Evolutionary conservation across 2,797 vertebrate genomes (phyloP), one percentile per base, ranked within the genome.

Genomic region (Pelobates cultripes): DNA sequence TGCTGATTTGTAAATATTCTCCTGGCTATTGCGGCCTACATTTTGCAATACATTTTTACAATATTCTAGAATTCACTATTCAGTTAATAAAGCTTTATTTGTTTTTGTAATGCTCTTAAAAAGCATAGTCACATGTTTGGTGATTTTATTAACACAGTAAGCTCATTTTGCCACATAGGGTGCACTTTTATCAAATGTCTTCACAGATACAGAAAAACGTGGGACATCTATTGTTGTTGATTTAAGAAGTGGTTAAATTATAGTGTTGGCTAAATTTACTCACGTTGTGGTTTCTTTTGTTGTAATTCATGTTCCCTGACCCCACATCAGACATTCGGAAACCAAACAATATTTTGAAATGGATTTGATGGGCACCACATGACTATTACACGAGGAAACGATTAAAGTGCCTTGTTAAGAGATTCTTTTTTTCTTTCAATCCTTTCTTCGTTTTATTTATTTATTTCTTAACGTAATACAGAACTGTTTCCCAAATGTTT

Each of bases 341-440:
- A 44, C 63, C 67, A 63, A 51, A 53, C 43, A 28, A 53, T 44
- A 68, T 77, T 77, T 67, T 51, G 40, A 77, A 43, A 40, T 17
- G 66, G 75, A 70, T 43, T 43, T 57, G 66, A 77, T 77, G 61
- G 28, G 63, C 75, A 51, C 63, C 75, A 67, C 61, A 77, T 67
- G 75, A 77, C 67, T 14, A 57, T 60, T 57, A 70, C 75, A 77
- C 51, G 43, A 77, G 75, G 75, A 77, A 77, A 66, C 43, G 43
- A 70, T 77, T 77, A 78, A 75, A 45, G 3, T 75, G 43, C 61
- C 61, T 17, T 66, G 74, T 51, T 75, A 17, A 6, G 17, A 28
- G 41, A 44, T 75, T 17, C 17, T 43, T 63, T n/a, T 15, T 43
- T 44, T 44, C 42, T 28, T 44, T 55, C 55, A 7, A 7, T 12